Conservation (phyloP, 2,797 vertebrate genomes). For the Coracias cyanogaster region DNA sequence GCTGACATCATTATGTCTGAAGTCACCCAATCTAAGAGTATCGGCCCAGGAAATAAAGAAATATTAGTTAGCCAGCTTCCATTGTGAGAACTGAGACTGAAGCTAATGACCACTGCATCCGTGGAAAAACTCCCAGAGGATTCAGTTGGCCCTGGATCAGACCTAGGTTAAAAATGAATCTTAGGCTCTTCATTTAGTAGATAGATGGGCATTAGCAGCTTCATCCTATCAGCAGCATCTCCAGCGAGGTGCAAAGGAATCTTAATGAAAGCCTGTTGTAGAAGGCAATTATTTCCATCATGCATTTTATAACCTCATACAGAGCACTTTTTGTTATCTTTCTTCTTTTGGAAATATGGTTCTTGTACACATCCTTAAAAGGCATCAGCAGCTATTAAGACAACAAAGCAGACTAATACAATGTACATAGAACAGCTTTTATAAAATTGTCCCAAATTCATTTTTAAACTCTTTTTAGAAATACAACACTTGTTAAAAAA, state of each 20-base stretch:
- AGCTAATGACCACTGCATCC: not conserved
- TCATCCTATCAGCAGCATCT: constrained; percentile 8
- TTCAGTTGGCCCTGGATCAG: not conserved
- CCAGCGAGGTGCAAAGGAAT: constrained; percentile 5
- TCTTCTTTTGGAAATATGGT: not conserved
- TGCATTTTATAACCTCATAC: not conserved
- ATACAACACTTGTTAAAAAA: not conserved
- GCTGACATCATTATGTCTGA: not conserved
- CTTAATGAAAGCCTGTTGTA: not conserved
- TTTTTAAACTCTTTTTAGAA: constrained; percentile 35
- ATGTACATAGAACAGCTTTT: not conserved
- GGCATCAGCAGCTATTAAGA: constrained; percentile 25
- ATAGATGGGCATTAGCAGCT: not conserved
- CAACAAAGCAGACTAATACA: constrained; percentile 22
- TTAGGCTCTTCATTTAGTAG: not conserved
- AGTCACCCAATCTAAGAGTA: not conserved
- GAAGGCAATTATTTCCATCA: not conserved
- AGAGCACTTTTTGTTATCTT: not conserved
- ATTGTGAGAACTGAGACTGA: not conserved
- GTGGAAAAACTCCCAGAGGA: rapidly evolving
- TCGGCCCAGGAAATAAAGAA: not conserved
- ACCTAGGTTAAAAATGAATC: not conserved
- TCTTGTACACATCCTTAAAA: not conserved
- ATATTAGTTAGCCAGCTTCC: not conserved
- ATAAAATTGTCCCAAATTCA: constrained; percentile 4